Percentiles rank a stretch among this genome's conserved stretches.
Evolutionary conservation across 2,113 vertebrate species (phyloP).

Genomic region (crab-eating macaque (Macaca fascicularis)): T2T-MFA8v1.1 NC_088386.1:100332501-100333000

Average conservation of each 20-base stretch:
- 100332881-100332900: conserved; percentile 74
- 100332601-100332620: conserved; percentile 87
- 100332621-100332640: conserved; percentile 86
- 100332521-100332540: conserved; percentile 80
- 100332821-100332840: conserved; percentile 84
- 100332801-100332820: conserved; percentile 73
- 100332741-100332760: conserved; percentile 85
- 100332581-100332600: conserved; percentile 86
- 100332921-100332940: conserved; percentile 72
- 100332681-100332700: conserved; percentile 78
- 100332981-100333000: conserved; percentile 63
- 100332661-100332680: conserved; percentile 77
- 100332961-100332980: conserved; percentile 68
- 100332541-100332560: conserved; percentile 83
- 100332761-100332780: conserved; percentile 84
- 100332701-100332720: conserved; percentile 86
- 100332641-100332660: conserved; percentile 82
- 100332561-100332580: conserved; percentile 36
- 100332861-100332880: conserved; percentile 75
- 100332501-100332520: conserved; percentile 76
- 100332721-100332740: conserved; percentile 84
- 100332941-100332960: conserved; percentile 55
- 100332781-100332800: conserved; percentile 82
- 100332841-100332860: conserved; percentile 80
- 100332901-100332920: conserved; percentile 72